Evolutionary conservation across 2,797 vertebrate species (phyloP), one percentile per base, ranked within the genome.

Genomic region (Tauraco hartlaubi): DNA sequence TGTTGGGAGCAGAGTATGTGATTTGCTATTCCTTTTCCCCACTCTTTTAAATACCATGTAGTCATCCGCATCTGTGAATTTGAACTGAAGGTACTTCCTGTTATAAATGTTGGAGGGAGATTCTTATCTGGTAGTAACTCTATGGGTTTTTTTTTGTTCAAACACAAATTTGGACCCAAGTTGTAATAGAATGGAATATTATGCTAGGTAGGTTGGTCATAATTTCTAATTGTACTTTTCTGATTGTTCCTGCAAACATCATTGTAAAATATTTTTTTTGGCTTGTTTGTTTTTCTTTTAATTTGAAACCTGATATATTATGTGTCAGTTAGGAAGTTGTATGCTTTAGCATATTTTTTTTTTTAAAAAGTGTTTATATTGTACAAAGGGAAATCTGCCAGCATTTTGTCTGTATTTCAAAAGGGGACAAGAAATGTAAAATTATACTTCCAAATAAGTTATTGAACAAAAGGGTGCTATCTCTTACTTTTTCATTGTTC

Each of bases 401-500:
- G 5, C 2, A 17, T 74, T 84, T 62, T 72, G 9, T 66, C 35
- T 63, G 3, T 39, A 54, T 33, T 84, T 64, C 66, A n/a, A 51
- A 39, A 16, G 61, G 5, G 8, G 35, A 56, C 5, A 83, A 58
- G 68, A 64, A 26, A 17, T 17, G 5, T 3, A 9, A 62, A 72
- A 71, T 15, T 25, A 4, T 55, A 3, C 22, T 77, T 85, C 67
- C 13, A 63, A 52, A 28, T 39, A 68, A 67, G 7, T 58, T 83
- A 41, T 18, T 6, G 1, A 56, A 28, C 21, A 67, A 15, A 88
- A 78, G 3, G 5, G 2, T 0, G 0, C 1, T 25, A 22, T 39
- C 9, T 78, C 83, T 74, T 71, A 16, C 5, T 75, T 71, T 90
- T 73, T 41, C 8, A 3, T 51, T 59, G 7, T 81, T 95, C 15